Evolutionary conservation across 2,797 vertebrate species (phyloP).

Genomic region (Ispidina lecontei): DNA sequence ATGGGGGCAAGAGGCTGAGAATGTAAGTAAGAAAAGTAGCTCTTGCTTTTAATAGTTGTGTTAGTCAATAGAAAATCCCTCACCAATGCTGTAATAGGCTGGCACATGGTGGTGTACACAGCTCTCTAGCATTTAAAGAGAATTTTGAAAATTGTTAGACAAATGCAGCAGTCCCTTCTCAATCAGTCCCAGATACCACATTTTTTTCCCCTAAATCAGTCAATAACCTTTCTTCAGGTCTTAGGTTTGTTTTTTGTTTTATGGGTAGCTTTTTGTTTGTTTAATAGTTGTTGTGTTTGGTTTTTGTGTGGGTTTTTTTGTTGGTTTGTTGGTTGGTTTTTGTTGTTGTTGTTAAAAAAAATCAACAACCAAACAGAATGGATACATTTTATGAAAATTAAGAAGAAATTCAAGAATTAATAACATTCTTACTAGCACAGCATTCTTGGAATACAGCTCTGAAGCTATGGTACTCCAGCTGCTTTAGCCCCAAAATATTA

Average conservation of each 20-base stretch:
- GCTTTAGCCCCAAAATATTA: neutral
- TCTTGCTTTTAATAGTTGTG: neutral
- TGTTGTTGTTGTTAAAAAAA: no score
- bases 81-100: neutral
- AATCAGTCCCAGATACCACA: neutral
- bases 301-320: neutral
- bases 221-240: neutral
- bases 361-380: neutral
- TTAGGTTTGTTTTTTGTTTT: neutral
- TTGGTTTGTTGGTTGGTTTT: no score
- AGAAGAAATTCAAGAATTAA: neutral
- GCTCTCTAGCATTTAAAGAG: neutral
- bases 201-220: neutral
- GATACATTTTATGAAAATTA: neutral
- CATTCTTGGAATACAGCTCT: neutral
- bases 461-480: neutral
- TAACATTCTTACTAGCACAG: neutral
- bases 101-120: neutral
- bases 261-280: no score
- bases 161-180: neutral
- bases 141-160: neutral
- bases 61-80: neutral
- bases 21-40: fast-evolving
- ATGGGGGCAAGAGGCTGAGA: neutral
- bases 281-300: no score